Conservation (phyloP, 1,140 invertebrate genomes). For the Ceratina calcarata region DNA sequence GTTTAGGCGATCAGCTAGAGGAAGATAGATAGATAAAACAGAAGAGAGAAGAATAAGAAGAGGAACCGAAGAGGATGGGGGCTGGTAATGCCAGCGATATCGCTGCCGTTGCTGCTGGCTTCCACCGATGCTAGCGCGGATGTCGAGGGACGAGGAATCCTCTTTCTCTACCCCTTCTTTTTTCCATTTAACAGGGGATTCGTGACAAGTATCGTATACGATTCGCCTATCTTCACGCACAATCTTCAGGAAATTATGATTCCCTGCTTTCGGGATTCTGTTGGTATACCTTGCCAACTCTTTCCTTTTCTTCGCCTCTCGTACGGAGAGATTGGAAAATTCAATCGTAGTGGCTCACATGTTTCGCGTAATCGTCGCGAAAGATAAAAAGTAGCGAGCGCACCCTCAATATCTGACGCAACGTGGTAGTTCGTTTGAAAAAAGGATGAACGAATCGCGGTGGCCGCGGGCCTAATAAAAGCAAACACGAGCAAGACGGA, state of each 20-base stretch:
- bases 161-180: background rate
- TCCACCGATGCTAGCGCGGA: constrained; percentile 18
- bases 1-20: too few species aligned
- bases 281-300: background rate
- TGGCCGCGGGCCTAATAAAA: background rate
- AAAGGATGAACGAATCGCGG: constrained; percentile 24
- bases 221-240: constrained; percentile 41
- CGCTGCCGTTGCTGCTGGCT: constrained; percentile 28
- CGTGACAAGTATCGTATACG: constrained; percentile 53
- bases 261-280: constrained; percentile 17
- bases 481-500: background rate
- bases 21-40: background rate
- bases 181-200: constrained; percentile 31
- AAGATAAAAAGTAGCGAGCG: background rate
- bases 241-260: constrained; percentile 62
- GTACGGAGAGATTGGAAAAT: background rate
- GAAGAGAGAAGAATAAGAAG: constrained; percentile 11
- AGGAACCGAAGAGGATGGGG: constrained; percentile 22
- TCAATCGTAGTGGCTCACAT: background rate
- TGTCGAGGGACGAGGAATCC: constrained; percentile 32
- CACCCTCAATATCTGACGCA: background rate
- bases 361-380: background rate
- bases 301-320: background rate
- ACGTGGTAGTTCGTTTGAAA: background rate
- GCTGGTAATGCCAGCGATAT: constrained; percentile 48